phyloP scores from a whole-genome alignment of 2,797 vertebrate species.

The Erpetoichthys calabaricus region DNA sequence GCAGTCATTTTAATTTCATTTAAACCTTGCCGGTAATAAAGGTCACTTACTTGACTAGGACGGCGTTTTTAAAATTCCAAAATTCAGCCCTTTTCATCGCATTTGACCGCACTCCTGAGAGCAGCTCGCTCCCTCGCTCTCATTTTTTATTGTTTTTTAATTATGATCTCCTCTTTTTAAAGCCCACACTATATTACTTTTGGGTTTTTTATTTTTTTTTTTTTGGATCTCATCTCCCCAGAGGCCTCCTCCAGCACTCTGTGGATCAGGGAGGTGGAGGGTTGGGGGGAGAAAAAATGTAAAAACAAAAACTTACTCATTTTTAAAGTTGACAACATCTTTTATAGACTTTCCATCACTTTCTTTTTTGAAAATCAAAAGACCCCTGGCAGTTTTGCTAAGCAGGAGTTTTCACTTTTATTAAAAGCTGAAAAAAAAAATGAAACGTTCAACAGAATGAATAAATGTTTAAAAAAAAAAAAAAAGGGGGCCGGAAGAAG shows the following conservation, averaged over 20 bases:
- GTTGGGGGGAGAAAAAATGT: too few species aligned
- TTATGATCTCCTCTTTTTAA: not conserved
- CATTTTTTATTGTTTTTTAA: not conserved
- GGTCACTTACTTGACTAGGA: too few species aligned
- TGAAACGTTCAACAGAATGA: too few species aligned
- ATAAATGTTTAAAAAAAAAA: too few species aligned
- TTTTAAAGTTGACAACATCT: conserved; percentile 23
- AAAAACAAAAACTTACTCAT: conserved; percentile 3
- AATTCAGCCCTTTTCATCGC: too few species aligned
- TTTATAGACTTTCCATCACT: conserved; percentile 25
- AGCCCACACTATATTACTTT: not conserved
- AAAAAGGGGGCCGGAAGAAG: too few species aligned
- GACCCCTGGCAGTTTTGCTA: conserved; percentile 29
- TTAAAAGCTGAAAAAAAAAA: conserved; percentile 34
- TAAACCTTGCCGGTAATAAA: too few species aligned
- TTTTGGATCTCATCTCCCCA: not conserved
- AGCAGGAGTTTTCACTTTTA: conserved; percentile 20
- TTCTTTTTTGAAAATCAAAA: conserved; percentile 38
- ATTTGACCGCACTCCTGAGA: too few species aligned
- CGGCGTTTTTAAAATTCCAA: too few species aligned
- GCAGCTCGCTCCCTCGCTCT: too few species aligned
- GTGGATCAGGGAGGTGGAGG: not conserved
- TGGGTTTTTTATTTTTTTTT: not conserved
- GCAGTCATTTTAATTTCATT: too few species aligned
- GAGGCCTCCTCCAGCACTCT: not conserved